These are phyloP conservation scores for Otus sunia DNA, from an alignment of 2,113 vertebrate species.

Conservation along the genomic window DNA sequence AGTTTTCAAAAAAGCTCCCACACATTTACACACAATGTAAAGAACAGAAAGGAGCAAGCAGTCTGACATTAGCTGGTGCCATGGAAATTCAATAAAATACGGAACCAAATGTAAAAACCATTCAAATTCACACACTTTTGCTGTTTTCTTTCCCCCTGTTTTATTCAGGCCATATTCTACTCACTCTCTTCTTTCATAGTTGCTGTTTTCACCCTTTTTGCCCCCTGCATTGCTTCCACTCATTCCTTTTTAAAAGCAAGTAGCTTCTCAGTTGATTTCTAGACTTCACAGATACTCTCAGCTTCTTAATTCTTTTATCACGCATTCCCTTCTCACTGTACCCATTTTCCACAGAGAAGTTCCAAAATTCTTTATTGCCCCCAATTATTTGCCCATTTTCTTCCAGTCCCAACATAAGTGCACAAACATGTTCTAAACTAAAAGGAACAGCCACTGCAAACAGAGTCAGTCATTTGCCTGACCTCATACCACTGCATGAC, in stretches of 20 bases:
- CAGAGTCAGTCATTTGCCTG: neutral
- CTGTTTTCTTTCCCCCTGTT: neutral
- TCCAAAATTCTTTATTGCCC: neutral
- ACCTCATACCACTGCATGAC: neutral
- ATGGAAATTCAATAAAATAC: neutral
- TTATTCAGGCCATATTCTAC: neutral
- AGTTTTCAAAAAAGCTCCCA: neutral
- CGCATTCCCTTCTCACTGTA: neutral
- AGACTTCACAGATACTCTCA: neutral
- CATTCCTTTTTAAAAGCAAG: neutral
- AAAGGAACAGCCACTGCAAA: neutral
- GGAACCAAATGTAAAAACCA: neutral
- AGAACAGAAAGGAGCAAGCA: neutral
- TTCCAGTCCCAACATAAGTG: neutral
- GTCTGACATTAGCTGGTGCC: neutral
- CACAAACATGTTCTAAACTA: neutral
- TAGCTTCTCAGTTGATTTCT: neutral
- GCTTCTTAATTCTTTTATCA: neutral
- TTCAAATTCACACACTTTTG: neutral
- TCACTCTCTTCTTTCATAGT: neutral
- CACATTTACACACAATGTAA: neutral
- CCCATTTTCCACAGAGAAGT: neutral
- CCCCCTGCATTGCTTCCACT: neutral
- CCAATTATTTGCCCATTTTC: neutral
- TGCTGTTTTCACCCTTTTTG: neutral